These are phyloP conservation scores for Lepidocyrtinus sp. DNA, from an alignment of 2,888 invertebrate genomes.

Conservation along the genomic window DNA sequence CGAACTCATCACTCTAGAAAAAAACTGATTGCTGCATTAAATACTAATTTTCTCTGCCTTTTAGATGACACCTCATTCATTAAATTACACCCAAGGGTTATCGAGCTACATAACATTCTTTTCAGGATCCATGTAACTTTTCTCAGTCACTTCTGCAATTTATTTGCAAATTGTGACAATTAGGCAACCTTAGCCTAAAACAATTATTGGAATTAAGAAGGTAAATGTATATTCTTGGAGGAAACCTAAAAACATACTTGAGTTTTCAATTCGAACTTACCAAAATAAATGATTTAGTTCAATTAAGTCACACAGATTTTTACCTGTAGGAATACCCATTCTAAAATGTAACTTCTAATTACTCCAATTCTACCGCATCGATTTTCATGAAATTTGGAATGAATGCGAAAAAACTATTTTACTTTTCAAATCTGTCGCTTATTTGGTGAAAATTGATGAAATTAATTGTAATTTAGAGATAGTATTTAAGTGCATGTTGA, in stretches of 20 bases:
- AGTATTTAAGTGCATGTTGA: conserved; percentile 35
- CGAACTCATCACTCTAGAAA: background rate
- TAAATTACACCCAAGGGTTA: background rate
- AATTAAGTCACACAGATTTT: conserved; percentile 59
- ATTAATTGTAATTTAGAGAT: background rate
- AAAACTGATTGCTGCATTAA: background rate
- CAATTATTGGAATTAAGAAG: background rate
- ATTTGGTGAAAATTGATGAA: conserved; percentile 9
- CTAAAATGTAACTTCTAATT: conserved; percentile 43
- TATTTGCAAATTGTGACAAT: conserved; percentile 33
- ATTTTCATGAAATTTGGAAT: conserved; percentile 29
- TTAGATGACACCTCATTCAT: conserved; percentile 18
- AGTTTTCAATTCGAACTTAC: background rate
- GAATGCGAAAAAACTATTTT: conserved; percentile 22
- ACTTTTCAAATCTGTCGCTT: background rate
- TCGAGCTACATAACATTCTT: conserved; percentile 20
- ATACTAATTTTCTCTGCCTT: conserved; percentile 21
- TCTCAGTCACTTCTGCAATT: conserved; percentile 22
- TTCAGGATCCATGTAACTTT: conserved; percentile 28
- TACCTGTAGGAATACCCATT: conserved; percentile 37
- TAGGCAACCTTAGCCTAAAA: background rate
- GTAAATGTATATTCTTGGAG: conserved; percentile 30
- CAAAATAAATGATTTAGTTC: conserved; percentile 43
- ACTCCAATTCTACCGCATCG: background rate
- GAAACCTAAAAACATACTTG: conserved; percentile 6